phyloP scores from a whole-genome alignment of 1,140 invertebrate species.

The Sminthurinus signatus region DNA sequence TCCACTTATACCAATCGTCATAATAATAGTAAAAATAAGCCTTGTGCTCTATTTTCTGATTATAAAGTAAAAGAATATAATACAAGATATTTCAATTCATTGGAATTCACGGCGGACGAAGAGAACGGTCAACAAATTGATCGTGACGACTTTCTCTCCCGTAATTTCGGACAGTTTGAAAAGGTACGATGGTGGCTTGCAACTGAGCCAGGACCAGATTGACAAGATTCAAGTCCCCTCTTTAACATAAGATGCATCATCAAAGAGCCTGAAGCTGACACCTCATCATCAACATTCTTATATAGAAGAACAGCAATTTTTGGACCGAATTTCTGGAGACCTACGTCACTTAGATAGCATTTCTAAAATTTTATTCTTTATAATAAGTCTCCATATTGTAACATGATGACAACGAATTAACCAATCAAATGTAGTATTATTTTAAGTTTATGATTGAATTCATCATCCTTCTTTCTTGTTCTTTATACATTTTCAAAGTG shows the following conservation, averaged over 20 bases:
- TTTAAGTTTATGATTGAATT: too few relatives aligned
- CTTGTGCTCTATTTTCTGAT: not conserved
- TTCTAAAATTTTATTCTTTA: too few relatives aligned
- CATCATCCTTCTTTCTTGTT: too few relatives aligned
- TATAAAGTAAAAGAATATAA: too few relatives aligned
- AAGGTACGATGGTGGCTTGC: slow-evolving; percentile 33
- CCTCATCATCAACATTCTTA: slow-evolving; percentile 3
- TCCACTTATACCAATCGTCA: not conserved
- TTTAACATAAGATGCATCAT: not conserved
- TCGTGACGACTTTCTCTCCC: not conserved
- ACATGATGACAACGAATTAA: too few relatives aligned
- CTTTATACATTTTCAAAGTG: too few relatives aligned
- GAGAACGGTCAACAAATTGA: not conserved
- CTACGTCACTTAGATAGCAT: slow-evolving; percentile 36
- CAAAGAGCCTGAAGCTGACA: not conserved
- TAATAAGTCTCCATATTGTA: too few relatives aligned
- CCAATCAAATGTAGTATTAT: too few relatives aligned
- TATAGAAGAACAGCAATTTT: slow-evolving; percentile 22
- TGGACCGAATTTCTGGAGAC: slow-evolving; percentile 38
- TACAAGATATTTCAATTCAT: not conserved
- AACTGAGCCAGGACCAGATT: slow-evolving; percentile 33
- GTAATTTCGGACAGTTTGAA: slow-evolving; percentile 19
- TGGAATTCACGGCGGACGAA: not conserved
- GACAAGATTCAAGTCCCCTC: slow-evolving; percentile 29
- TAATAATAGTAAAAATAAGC: not conserved